Evolutionary conservation across 1,140 invertebrate species (phyloP).

Genomic region (Drosophila dunni): DNA sequence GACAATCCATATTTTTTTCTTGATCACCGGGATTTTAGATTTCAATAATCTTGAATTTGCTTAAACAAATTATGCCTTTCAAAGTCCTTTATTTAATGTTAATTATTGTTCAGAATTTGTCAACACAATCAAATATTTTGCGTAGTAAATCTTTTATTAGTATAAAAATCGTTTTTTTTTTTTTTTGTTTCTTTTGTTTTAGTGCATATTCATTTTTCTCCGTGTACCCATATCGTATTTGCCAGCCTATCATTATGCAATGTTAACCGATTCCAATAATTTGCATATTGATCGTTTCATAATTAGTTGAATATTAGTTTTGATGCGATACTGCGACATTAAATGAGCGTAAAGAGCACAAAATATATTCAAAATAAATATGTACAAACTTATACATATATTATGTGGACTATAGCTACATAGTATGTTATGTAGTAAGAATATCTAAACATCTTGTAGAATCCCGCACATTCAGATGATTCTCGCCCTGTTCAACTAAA

Average conservation of each 20-base stretch:
- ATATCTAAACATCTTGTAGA: constrained; percentile 33
- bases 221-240: background rate
- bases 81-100: no score
- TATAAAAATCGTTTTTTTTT: no score
- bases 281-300: constrained; percentile 25
- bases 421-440: constrained; percentile 38
- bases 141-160: no score
- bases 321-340: constrained; percentile 15
- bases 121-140: no score
- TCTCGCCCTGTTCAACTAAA: constrained; percentile 50
- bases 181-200: no score
- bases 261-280: background rate
- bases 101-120: no score
- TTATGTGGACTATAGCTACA: background rate
- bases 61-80: no score
- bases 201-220: background rate
- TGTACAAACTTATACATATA: constrained; percentile 4
- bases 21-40: no score
- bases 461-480: constrained; percentile 31
- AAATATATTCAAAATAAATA: constrained; percentile 15
- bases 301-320: background rate
- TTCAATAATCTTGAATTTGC: no score
- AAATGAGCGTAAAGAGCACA: constrained; percentile 30
- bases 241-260: background rate
- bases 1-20: no score